These are phyloP conservation scores for Eupithecia insigniata DNA, from an alignment of 2,888 invertebrate genomes.

Conservation along the genomic window DNA sequence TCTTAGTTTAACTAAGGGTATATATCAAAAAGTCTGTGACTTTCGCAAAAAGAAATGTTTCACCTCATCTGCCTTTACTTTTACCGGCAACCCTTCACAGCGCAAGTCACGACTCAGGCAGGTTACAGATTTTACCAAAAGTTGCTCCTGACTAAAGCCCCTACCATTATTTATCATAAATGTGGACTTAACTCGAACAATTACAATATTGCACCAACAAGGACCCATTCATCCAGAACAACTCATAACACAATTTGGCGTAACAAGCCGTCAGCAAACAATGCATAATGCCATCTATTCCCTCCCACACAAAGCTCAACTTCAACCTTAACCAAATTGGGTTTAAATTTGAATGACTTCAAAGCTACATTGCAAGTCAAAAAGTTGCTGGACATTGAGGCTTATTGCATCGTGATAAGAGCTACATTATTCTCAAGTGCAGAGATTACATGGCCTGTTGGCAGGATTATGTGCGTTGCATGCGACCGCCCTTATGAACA, in stretches of 20 bases:
- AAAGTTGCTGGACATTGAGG: slow-evolving; percentile 30
- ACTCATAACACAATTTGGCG: slow-evolving; percentile 48
- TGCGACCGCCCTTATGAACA: slow-evolving; percentile 41
- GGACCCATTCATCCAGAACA: slow-evolving; percentile 42
- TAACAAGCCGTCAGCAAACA: slow-evolving; percentile 48
- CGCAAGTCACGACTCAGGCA: background rate
- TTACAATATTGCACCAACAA: slow-evolving; percentile 44
- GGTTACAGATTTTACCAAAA: background rate
- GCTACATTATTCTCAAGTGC: slow-evolving; percentile 36
- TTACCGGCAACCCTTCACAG: background rate
- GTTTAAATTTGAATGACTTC: slow-evolving; percentile 23
- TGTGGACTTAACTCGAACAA: slow-evolving; percentile 39
- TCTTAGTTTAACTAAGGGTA: no score
- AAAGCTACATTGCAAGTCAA: slow-evolving; percentile 12
- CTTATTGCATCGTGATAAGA: slow-evolving; percentile 24
- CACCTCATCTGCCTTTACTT: background rate
- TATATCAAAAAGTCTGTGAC: no score
- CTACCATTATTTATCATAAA: slow-evolving; percentile 5
- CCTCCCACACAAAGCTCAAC: slow-evolving; percentile 25
- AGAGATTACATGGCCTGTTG: slow-evolving; percentile 45
- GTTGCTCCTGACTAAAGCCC: background rate
- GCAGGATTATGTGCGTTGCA: slow-evolving; percentile 43
- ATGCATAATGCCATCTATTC: slow-evolving; percentile 42
- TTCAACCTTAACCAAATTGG: slow-evolving; percentile 22
- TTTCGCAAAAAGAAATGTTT: no score